Evolutionary conservation across 2,113 vertebrate genomes (phyloP), one percentile per base, ranked within the genome.

Genomic region (Octodon degus): DNA sequence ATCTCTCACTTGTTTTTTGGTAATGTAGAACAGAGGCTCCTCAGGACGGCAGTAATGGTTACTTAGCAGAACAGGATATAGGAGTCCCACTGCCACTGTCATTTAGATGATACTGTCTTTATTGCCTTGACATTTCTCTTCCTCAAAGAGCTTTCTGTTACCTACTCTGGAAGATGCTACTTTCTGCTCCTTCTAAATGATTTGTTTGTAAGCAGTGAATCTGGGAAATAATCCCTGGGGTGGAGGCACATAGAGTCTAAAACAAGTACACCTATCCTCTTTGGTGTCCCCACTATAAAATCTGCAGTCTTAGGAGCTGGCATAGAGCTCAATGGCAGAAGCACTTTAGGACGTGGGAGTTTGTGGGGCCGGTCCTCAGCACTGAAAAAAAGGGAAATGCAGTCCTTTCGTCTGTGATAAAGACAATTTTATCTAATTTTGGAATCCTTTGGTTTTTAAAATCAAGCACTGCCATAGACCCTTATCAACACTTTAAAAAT

Each of bases 391-490:
- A 24, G 11, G 37, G 65, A 86, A 50, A 24, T 43, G 34, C 17
- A 89, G 2, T 76, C 9, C 58, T 90, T 88, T 77, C 88, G 43
- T 53, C 25, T 17, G 37, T 55, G 37, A 32, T 86, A 83, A 87
- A 83, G 72, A 94, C 65, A 37, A 53, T 86, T 63, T 83, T 84
- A 53, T 19, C 19, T 87, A 87, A 81, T 86, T 32, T n/a, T 91
- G 27, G 25, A 93, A 68, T 90, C 20, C 47, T 87, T 72, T 80
- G 19, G 13, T 89, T 95, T 95, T 93, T 87, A 81, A 92, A 90
- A 65, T 58, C 76, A 67, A 17, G 24, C 22, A 47, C 19, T 70
- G n/a, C 24, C 86, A n/a, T 81, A 76, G 50, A 7, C 74, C 20
- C 47, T 92, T 88, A 24, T 32, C 30, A 87, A 92, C 62, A 84